A percentile compares a stretch with the other conserved stretches of the same genome.
phyloP scores from a whole-genome alignment of 2,888 invertebrate genomes.

The Diabrotica balteata region DNA sequence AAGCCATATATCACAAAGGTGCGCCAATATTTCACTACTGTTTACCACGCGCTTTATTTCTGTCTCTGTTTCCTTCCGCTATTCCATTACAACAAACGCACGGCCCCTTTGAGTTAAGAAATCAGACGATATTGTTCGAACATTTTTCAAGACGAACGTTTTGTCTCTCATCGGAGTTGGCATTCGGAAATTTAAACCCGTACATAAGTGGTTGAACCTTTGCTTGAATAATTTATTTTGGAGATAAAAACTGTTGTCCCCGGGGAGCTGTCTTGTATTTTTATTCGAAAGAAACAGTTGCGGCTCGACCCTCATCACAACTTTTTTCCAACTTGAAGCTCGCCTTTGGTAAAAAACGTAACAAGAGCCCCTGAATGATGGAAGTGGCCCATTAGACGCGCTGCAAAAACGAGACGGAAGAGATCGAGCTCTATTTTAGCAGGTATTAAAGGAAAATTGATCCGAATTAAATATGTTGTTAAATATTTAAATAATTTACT shows the following conservation, averaged over 20 bases:
- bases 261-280: constrained; percentile 30
- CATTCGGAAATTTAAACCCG: constrained; percentile 23
- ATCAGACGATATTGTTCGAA: constrained; percentile 12
- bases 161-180: constrained; percentile 19
- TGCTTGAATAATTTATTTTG: constrained; percentile 31
- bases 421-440: too few species aligned
- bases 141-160: constrained; percentile 23
- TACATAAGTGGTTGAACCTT: constrained; percentile 31
- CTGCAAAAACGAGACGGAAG: neutral
- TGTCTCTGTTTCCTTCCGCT: neutral
- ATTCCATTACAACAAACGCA: constrained; percentile 8
- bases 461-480: too few species aligned
- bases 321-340: constrained; percentile 13
- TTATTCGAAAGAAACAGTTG: constrained; percentile 26
- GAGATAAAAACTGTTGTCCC: constrained; percentile 28
- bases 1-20: neutral
- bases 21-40: neutral
- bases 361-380: neutral
- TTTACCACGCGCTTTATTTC: constrained; percentile 6
- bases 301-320: constrained; percentile 29
- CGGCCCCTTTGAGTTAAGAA: constrained; percentile 7
- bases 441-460: too few species aligned
- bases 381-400: neutral
- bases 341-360: neutral
- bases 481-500: too few species aligned